These are phyloP conservation scores for Cotesia typhae DNA, from an alignment of 1,140 invertebrate species.

Conservation along the genomic window DNA sequence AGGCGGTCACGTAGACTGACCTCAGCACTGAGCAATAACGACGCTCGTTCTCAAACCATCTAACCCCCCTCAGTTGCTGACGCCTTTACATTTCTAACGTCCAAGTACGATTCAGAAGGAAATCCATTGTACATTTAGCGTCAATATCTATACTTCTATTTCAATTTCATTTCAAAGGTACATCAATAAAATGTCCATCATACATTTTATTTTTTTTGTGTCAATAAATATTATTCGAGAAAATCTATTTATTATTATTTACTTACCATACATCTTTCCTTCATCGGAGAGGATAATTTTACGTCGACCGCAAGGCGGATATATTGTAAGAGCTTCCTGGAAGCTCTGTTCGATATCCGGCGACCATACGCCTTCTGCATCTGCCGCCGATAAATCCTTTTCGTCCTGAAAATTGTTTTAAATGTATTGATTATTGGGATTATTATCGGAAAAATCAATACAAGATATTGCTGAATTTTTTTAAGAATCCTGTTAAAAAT, in stretches of 20 bases:
- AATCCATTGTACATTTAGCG: too few relatives aligned
- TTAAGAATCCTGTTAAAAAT: too few relatives aligned
- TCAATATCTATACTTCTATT: too few relatives aligned
- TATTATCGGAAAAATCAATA: too few relatives aligned
- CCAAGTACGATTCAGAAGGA: background rate
- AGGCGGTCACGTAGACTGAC: conserved; percentile 64
- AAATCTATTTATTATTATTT: conserved; percentile 9
- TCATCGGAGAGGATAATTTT: conserved; percentile 99
- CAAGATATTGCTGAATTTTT: too few relatives aligned
- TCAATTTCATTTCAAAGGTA: too few relatives aligned
- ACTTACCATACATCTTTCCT: conserved; percentile 99
- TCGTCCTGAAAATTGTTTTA: conserved; percentile 73
- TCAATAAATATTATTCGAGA: background rate
- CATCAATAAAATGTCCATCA: too few relatives aligned
- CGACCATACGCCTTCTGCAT: conserved; percentile 99
- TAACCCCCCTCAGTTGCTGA: conserved; percentile 56
- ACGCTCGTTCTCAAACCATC: conserved; percentile 43
- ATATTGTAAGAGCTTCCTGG: conserved; percentile 99
- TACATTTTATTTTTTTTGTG: too few relatives aligned
- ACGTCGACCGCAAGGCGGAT: conserved; percentile 97
- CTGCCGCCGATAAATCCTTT: conserved; percentile 88
- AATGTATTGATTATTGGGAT: conserved; percentile 20
- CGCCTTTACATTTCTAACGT: conserved; percentile 42
- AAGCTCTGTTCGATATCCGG: conserved; percentile 99
- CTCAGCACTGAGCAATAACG: conserved; percentile 62